These are phyloP conservation scores for Virgularia gustaviana DNA, from an alignment of 92 coral and sea anemone genomes.

Conservation along the genomic window DNA sequence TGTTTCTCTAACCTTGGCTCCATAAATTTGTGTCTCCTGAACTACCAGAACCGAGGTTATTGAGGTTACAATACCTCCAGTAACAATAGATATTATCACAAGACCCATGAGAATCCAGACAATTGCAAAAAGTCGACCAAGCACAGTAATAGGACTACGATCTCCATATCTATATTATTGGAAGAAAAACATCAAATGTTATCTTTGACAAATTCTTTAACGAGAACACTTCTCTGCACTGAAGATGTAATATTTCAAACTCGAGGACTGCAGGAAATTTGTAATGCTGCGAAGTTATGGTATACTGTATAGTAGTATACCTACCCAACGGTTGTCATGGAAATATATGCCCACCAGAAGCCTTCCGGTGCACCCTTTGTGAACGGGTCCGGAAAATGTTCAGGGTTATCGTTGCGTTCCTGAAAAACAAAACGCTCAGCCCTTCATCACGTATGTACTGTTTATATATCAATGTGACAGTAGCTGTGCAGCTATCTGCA, in stretches of 20 bases:
- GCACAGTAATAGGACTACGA: conserved; percentile 53
- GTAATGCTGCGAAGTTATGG: neutral
- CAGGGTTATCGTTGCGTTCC: conserved; percentile 14
- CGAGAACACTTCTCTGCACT: too few species aligned
- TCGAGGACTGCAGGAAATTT: too few species aligned
- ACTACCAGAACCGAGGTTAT: conserved; percentile 51
- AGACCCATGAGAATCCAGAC: conserved; percentile 67
- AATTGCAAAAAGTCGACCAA: conserved; percentile 56
- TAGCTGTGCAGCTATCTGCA: too few species aligned
- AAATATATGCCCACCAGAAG: conserved; percentile 25
- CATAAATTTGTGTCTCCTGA: conserved; percentile 56
- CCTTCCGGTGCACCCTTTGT: conserved; percentile 24
- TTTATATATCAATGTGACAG: too few species aligned
- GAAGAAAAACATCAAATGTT: neutral
- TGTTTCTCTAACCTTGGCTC: conserved; percentile 49
- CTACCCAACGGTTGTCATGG: conserved; percentile 37
- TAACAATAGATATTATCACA: conserved; percentile 58
- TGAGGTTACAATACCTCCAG: conserved; percentile 60
- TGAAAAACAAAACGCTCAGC: neutral
- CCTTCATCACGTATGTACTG: neutral
- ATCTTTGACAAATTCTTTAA: too few species aligned
- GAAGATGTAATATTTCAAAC: too few species aligned
- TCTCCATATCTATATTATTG: conserved; percentile 66
- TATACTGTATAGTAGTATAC: too few species aligned
- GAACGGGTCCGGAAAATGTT: conserved; percentile 25